These are phyloP conservation scores for Aix galericulata DNA, from an alignment of 2,113 vertebrate species.

Conservation along the genomic window DNA sequence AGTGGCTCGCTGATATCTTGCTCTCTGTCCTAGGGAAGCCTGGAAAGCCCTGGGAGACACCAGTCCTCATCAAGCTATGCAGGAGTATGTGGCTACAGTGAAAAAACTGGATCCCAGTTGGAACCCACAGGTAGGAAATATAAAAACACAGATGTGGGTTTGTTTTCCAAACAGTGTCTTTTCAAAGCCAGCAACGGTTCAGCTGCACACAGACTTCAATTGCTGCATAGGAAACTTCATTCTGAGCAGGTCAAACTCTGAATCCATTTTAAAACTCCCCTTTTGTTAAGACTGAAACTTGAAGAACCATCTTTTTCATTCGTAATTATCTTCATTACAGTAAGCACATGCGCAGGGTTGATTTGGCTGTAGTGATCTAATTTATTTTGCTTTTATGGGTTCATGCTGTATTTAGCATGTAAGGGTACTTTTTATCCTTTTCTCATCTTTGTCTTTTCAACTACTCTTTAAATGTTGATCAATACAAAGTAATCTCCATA, in stretches of 20 bases:
- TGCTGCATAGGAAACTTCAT: conserved; percentile 47
- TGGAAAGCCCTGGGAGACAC: conserved; percentile 95
- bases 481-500: conserved; percentile 70
- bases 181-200: background rate
- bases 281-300: conserved; percentile 14
- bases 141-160: no score
- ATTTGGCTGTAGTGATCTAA: conserved; percentile 39
- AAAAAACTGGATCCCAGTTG: conserved; percentile 90
- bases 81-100: conserved; percentile 90
- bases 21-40: conserved; percentile 84
- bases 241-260: conserved; percentile 5
- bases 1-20: conserved; percentile 1
- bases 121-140: conserved; percentile 83
- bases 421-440: conserved; percentile 57
- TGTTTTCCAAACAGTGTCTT: no score
- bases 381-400: conserved; percentile 62
- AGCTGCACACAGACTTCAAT: background rate
- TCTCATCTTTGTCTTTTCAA: conserved; percentile 56
- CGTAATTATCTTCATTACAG: conserved; percentile 23
- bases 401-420: conserved; percentile 62
- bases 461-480: conserved; percentile 63
- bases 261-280: background rate
- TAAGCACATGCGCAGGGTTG: background rate
- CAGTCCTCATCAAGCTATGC: conserved; percentile 90
- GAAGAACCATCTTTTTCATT: conserved; percentile 21